These are phyloP conservation scores for Hyposoter dolosus DNA, from an alignment of 2,888 invertebrate genomes.

Conservation along the genomic window DNA sequence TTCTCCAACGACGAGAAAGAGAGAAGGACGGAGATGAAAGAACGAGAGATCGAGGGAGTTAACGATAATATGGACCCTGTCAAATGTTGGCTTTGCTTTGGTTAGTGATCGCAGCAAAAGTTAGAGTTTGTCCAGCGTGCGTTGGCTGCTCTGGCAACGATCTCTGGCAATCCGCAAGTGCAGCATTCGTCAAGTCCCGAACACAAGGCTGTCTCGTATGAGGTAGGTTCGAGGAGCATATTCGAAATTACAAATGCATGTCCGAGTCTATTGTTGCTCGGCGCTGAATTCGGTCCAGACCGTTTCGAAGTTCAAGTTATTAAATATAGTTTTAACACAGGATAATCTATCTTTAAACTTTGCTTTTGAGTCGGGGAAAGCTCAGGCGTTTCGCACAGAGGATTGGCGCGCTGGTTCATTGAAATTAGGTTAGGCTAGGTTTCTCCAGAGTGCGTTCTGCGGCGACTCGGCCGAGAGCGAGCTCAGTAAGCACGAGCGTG, in stretches of 20 bases:
- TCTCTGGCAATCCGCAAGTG: slow-evolving; percentile 7
- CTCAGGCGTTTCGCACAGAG: not conserved
- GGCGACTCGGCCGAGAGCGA: slow-evolving; percentile 1
- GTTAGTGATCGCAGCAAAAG: not conserved
- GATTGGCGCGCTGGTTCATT: not conserved
- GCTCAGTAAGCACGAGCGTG: slow-evolving; percentile 41
- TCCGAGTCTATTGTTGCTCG: too few relatives aligned
- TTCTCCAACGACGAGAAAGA: not conserved
- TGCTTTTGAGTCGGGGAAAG: not conserved
- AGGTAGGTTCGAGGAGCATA: not conserved
- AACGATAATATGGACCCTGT: not conserved
- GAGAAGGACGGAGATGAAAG: not conserved
- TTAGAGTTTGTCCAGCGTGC: slow-evolving; percentile 21
- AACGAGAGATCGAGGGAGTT: not conserved
- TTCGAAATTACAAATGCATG: not conserved
- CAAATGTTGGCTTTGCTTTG: slow-evolving; percentile 29
- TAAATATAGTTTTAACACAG: not conserved
- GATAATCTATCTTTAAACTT: not conserved
- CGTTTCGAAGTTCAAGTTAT: not conserved
- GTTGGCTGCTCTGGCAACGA: not conserved
- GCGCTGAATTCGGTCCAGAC: not conserved
- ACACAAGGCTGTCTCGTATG: not conserved
- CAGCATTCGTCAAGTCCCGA: not conserved
- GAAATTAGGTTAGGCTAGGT: slow-evolving; percentile 42
- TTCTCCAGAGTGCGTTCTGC: slow-evolving; percentile 1